Evolutionary conservation across 2,888 invertebrate species (phyloP).

Genomic region (Nezara viridula): DNA sequence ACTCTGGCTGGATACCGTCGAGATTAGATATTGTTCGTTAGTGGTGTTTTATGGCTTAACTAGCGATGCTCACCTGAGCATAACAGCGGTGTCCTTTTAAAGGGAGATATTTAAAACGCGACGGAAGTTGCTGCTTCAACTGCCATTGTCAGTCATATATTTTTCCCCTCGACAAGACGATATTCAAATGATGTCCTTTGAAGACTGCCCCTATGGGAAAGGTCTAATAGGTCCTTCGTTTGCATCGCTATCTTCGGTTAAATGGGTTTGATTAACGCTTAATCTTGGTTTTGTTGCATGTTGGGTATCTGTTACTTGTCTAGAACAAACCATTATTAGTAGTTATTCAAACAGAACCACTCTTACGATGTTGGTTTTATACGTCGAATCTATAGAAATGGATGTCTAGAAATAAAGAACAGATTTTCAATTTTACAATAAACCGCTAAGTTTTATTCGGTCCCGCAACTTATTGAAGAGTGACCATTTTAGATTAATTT

Average conservation of each 20-base stretch:
- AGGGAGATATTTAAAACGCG: slow-evolving; percentile 9
- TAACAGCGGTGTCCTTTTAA: neutral
- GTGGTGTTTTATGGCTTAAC: slow-evolving; percentile 36
- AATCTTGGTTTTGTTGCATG: neutral
- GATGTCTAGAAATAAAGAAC: too few relatives aligned
- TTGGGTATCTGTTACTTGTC: neutral
- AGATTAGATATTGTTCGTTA: slow-evolving; percentile 36
- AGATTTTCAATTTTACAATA: too few relatives aligned
- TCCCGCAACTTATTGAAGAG: too few relatives aligned
- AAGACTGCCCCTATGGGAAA: neutral
- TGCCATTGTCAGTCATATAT: neutral
- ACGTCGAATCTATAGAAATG: too few relatives aligned
- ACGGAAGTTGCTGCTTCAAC: slow-evolving; percentile 18
- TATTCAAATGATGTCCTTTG: slow-evolving; percentile 33
- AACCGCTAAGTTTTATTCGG: too few relatives aligned
- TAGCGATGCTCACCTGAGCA: slow-evolving; percentile 28
- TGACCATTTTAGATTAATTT: too few relatives aligned
- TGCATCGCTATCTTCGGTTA: neutral
- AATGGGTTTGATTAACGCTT: slow-evolving; percentile 8
- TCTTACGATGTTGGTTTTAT: too few relatives aligned
- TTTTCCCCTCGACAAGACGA: slow-evolving; percentile 15
- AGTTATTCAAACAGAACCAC: too few relatives aligned
- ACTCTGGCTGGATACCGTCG: neutral
- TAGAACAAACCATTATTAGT: neutral
- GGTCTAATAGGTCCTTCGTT: neutral